A percentile compares a stretch with the other conserved stretches of the same genome.
Conservation (phyloP, 2,888 invertebrate species). For the Pyrrhia umbra region DNA sequence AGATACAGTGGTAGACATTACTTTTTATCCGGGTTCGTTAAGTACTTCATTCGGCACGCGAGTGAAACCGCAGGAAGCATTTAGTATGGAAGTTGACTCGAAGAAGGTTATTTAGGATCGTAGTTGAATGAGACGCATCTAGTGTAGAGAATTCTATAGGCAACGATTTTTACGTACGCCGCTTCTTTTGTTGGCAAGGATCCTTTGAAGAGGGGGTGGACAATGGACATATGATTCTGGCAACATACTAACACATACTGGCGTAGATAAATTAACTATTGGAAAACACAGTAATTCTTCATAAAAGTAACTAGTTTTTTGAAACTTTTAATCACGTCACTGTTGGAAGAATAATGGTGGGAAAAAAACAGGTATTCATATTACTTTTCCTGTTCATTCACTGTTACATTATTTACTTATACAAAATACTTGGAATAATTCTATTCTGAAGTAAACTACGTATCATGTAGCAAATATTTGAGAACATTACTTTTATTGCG, state of each 20-base stretch:
- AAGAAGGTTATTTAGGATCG: background rate
- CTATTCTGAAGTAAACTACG: conserved; percentile 32
- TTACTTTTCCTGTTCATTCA: conserved; percentile 41
- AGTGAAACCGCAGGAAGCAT: background rate
- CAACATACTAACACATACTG: background rate
- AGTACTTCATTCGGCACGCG: too few species aligned
- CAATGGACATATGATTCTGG: background rate
- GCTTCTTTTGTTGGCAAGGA: background rate
- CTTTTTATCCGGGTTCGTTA: too few species aligned
- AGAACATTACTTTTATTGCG: conserved; percentile 26
- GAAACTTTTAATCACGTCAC: background rate
- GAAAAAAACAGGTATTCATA: conserved; percentile 5
- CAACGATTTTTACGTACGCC: background rate
- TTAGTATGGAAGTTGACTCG: conserved; percentile 1
- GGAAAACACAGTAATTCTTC: background rate
- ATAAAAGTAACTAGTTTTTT: background rate
- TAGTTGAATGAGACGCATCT: conserved; percentile 1
- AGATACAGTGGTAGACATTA: too few species aligned
- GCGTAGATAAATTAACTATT: background rate
- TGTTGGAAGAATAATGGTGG: background rate
- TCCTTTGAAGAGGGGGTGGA: background rate
- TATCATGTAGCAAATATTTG: conserved; percentile 27
- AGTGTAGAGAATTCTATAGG: conserved; percentile 1
- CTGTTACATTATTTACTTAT: conserved; percentile 34
- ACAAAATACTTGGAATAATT: conserved; percentile 44